Conservation (phyloP, 2,113 vertebrate species). For the Macquaria ambigua region DNA sequence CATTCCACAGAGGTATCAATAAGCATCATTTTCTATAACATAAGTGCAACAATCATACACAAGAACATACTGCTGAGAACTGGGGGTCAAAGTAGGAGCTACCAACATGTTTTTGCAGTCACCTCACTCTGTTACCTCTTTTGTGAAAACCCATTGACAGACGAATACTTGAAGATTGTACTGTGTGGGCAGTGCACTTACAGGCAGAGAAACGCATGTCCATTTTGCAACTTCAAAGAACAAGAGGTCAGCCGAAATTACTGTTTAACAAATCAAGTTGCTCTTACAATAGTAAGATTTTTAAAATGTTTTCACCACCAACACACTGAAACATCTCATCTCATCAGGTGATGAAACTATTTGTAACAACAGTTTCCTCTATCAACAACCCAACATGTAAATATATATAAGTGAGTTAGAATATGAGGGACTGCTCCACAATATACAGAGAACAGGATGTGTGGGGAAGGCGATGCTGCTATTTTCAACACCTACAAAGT, state of each 20-base stretch:
- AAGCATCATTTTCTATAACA: neutral
- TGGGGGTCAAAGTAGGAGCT: neutral
- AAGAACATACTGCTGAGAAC: neutral
- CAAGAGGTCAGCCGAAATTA: neutral
- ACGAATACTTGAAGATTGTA: neutral
- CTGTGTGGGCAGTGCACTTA: neutral
- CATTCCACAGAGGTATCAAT: neutral
- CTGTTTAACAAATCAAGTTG: neutral
- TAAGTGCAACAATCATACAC: neutral
- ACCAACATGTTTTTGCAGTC: neutral
- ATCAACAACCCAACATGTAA: slow-evolving; percentile 36
- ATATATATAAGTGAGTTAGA: slow-evolving; percentile 32
- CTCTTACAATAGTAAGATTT: too few relatives aligned
- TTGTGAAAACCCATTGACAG: neutral
- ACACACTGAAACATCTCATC: slow-evolving; percentile 1
- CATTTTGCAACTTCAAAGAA: neutral
- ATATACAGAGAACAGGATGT: slow-evolving; percentile 33
- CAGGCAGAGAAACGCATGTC: neutral
- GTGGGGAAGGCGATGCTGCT: slow-evolving; percentile 40
- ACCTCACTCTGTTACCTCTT: neutral
- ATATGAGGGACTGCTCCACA: slow-evolving; percentile 42
- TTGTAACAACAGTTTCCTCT: slow-evolving; percentile 17
- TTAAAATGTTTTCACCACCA: slow-evolving; percentile 2
- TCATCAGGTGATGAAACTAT: slow-evolving; percentile 13
- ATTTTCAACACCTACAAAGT: slow-evolving; percentile 67